Evolutionary conservation across 2,113 vertebrate species (phyloP), one percentile per base, ranked within the genome.

Genomic region (Corythoichthys haematopterus): DNA sequence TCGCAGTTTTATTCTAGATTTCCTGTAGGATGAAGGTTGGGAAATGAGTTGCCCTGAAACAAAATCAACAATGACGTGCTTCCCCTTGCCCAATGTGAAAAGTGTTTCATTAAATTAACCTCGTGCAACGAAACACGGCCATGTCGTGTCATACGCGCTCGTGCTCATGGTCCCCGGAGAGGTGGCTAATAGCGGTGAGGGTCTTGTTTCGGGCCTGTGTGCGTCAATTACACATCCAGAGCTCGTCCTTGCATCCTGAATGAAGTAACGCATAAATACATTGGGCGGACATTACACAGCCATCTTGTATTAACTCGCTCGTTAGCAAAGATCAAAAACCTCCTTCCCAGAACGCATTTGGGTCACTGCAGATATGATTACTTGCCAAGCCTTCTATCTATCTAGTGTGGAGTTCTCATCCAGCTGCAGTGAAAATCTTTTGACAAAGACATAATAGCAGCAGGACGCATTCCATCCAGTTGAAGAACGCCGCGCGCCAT

Each of bases 211-310:
- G 74, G 57, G 75, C 70, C 72, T 79, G 76, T 66, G 71, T 75
- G 56, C 72, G 80, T 86, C 80, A 87, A 87, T 90, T 86, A 90
- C 80, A 36, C 52, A 59, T 68, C 75, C 82, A 86, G 81, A 87
- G 74, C 83, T 86, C 82, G 78, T 88, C 81, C 82, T 80, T 77
- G 74, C 79, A 82, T 88, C 85, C 81, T 88, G 68, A 86, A 87
- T 86, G 64, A 86, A 84, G 84, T 85, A n/a, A 86, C 48, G 75
- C 85, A 84, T 89, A 91, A 91, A 88, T 85, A 79, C 85, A 86
- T 89, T 84, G n/a, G 84, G 76, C 85, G 77, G 87, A 83, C 89
- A 89, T 91, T 89, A 91, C 69, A 64, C 82, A 79, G 66, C 87
- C 79, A 84, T 87, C 77, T 80, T 80, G 86, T 85, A 90, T 91